Base-by-base conservation (phyloP, 2,797 vertebrate genomes). In the Orestias chungarensis region DNA sequence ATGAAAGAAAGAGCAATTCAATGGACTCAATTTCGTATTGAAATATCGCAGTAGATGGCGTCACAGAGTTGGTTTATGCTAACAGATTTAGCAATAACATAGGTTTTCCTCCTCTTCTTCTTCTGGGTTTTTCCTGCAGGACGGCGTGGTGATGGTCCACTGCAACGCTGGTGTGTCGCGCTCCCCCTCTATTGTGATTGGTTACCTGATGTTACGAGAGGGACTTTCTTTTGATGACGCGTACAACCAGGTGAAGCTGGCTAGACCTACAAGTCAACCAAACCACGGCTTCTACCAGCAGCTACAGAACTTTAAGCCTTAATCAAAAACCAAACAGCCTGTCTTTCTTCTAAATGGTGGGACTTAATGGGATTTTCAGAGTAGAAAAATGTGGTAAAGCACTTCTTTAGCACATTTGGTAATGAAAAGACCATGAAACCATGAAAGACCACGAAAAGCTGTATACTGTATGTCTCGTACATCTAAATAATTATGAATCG, bases 81-180 rank as follows among this genome's bases (percentile, higher is more conserved):
- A 62, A 62, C 35, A n/a, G 2, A 11, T 61, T 38, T 35, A 35
- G 9, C 4, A 38, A 50, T 40, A 23, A 15, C 40, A 20, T 33
- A 18, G 8, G 54, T 57, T 40, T 62, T 17, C 4, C 12, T 52
- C 23, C 11, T 9, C 0, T 6, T 68, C 11, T 9, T 0, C 4
- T 68, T 17, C 5, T 23, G 6, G 18, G 66, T 62, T 79, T 74
- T 66, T 25, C 31, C 75, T 44, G 23, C n/a, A 98, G 97, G 93
- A 78, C 7, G 96, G 96, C 0, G 95, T 96, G 71, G 95, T 95
- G 17, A 91, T 99, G 79, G 95, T 98, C 73, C 97, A 99, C 86
- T 99, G 98, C 46, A 99, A 99, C 1, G 97, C 98, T 1, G 97
- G 97, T 11, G 95, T 99, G 49, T 99, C 98, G 3, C 96, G 97